Evolutionary conservation across 2,113 vertebrate genomes (phyloP), one percentile per base, ranked within the genome.

Genomic region (Camelus bactrianus): DNA sequence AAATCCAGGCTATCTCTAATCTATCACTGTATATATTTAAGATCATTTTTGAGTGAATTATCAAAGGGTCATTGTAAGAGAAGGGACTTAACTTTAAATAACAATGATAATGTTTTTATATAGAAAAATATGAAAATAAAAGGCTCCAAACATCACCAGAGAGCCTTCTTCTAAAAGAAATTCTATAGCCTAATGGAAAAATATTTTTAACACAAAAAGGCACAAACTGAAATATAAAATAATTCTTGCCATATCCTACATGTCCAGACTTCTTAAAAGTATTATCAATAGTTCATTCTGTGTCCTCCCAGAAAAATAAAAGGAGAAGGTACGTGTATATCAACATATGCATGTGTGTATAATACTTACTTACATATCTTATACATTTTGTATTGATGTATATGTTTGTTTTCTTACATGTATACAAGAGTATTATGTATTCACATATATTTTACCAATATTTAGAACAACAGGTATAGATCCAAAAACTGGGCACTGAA

Each of bases 31-130:
- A 58, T 60, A 60, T 75, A 73, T 22, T 56, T 82, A 75, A 80
- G 5, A 62, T 60, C 10, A 73, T 72, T 90, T 52, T 60, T 85
- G 17, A 72, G 4, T 75, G 12, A 88, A 73, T 84, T 52, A 80
- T 67, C 64, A 72, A 95, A 92, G 12, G 11, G 3, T 67, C 76
- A 76, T 52, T 62, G 54, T n/a, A 64, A 52, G 13, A 75, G 30
- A 89, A 87, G 16, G 4, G 6, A 62, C 15, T 5, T 54, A 69
- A 82, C 91, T 96, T 93, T 87, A 95, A 89, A 91, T 69, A 70
- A 75, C 5, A 93, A 72, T 90, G n/a, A 5, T 67, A 93, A 56
- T 14, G 5, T 30, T 77, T 90, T 60, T 82, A 64, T 69, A 70
- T 35, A 86, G 12, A 91, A 94, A 76, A 86, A 20, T 60, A 67